Evolutionary conservation across 2,113 vertebrate species (phyloP).

Genomic region (Eurystomus gularis): DNA sequence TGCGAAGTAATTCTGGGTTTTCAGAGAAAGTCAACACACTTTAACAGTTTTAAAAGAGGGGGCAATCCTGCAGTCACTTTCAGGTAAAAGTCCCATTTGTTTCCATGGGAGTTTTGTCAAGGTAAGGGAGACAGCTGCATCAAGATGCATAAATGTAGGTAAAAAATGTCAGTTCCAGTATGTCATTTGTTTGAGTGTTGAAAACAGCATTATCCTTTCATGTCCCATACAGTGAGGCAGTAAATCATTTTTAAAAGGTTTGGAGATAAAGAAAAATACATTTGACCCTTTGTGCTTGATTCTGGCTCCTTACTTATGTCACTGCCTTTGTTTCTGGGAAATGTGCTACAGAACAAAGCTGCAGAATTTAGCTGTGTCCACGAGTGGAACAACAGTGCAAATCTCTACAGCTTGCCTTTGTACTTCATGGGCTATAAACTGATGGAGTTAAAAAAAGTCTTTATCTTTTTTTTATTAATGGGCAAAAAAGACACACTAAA

Average conservation of each 20-base stretch:
- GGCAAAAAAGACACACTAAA: not conserved
- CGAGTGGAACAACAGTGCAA: not conserved
- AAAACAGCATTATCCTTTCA: conserved; percentile 59
- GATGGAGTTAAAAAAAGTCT: not conserved
- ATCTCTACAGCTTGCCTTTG: not conserved
- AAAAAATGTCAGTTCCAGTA: conserved; percentile 40
- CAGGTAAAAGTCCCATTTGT: conserved; percentile 35
- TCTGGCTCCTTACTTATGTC: not conserved
- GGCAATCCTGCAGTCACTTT: conserved; percentile 5
- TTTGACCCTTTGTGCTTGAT: conserved; percentile 48
- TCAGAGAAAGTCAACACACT: not conserved
- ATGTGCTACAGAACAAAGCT: not conserved
- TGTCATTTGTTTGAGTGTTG: conserved; percentile 41
- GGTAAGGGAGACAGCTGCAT: not conserved
- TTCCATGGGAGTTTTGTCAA: not conserved
- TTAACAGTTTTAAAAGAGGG: not conserved
- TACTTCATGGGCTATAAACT: not conserved
- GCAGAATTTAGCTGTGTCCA: not conserved
- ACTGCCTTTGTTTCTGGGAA: not conserved
- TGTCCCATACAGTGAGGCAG: conserved; percentile 6
- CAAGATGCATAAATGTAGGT: conserved; percentile 19
- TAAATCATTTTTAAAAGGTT: conserved; percentile 59
- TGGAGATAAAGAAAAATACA: conserved; percentile 55
- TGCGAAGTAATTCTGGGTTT: not conserved
- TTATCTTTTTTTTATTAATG: not conserved